Conservation (phyloP, 35 echinoderm and acorn worm species). For the Ptychodera flava region DNA sequence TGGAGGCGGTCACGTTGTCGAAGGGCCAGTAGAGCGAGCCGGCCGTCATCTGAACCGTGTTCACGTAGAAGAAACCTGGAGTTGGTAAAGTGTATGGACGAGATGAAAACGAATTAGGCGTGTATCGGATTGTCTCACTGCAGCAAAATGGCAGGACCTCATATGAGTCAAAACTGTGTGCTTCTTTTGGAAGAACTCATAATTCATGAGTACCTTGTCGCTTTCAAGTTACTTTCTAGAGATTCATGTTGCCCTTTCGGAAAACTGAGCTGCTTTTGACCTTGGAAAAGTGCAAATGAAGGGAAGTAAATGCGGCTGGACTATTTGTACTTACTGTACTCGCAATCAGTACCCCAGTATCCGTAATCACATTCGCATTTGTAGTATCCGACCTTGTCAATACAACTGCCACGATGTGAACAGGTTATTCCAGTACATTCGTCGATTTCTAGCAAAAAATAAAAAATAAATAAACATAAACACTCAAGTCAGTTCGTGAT, state of each 20-base stretch:
- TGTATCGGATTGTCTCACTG: too few relatives aligned
- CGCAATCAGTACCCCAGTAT: constrained; percentile 54
- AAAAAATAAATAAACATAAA: background rate
- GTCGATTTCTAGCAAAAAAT: constrained; percentile 43
- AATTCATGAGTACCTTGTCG: too few relatives aligned
- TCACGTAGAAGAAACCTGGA: constrained; percentile 21
- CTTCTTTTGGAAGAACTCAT: too few relatives aligned
- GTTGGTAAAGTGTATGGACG: too few relatives aligned
- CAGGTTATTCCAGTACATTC: constrained; percentile 58
- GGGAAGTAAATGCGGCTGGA: too few relatives aligned
- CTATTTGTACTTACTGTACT: constrained; percentile 53
- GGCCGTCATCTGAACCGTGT: background rate
- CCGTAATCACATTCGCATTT: constrained; percentile 41
- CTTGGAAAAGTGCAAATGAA: too few relatives aligned
- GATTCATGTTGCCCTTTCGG: too few relatives aligned
- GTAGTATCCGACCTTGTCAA: constrained; percentile 36
- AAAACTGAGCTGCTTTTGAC: too few relatives aligned
- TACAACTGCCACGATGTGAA: constrained; percentile 21
- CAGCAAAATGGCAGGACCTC: too few relatives aligned
- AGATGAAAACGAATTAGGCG: too few relatives aligned
- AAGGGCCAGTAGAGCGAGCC: constrained; percentile 62
- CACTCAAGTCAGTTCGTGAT: background rate
- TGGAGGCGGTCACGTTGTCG: constrained; percentile 46
- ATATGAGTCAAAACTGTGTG: too few relatives aligned
- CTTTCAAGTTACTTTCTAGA: too few relatives aligned